phyloP scores from a whole-genome alignment of 2,113 vertebrate species.

The Coptodon rendalli region DNA sequence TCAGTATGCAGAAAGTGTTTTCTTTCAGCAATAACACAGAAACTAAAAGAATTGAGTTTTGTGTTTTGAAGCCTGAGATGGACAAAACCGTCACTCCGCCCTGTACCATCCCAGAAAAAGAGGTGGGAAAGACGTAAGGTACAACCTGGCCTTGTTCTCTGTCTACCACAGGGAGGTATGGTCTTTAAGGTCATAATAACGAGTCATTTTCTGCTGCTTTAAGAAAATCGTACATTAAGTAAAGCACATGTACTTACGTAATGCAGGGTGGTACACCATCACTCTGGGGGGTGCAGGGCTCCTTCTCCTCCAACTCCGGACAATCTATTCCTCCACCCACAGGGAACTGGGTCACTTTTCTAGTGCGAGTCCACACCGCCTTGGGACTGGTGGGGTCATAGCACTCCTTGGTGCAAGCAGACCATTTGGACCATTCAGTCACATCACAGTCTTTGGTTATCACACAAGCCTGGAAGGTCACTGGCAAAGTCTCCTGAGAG shows the following conservation, averaged over 20 bases:
- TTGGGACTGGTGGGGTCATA: constrained; percentile 76
- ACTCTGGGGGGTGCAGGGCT: constrained; percentile 78
- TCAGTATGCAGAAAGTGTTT: neutral
- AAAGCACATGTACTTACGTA: constrained; percentile 73
- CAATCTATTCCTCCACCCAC: constrained; percentile 80
- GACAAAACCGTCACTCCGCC: neutral
- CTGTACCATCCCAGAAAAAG: neutral
- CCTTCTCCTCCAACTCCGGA: constrained; percentile 82
- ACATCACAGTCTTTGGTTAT: constrained; percentile 86
- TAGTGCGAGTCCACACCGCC: constrained; percentile 77
- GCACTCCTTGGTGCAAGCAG: constrained; percentile 85
- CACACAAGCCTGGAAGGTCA: constrained; percentile 91
- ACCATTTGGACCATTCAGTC: constrained; percentile 90
- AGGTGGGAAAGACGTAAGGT: neutral
- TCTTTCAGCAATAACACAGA: neutral
- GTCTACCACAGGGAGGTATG: neutral
- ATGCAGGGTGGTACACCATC: constrained; percentile 79
- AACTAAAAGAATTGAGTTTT: neutral
- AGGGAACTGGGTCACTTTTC: constrained; percentile 81
- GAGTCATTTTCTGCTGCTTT: neutral
- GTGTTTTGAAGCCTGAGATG: neutral
- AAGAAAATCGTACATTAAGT: accelerated
- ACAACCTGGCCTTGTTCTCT: neutral
- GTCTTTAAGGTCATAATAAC: accelerated
- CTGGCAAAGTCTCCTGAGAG: constrained; percentile 81